Base-by-base conservation (phyloP, 1,140 invertebrate genomes). In the Octopus sinensis region DNA sequence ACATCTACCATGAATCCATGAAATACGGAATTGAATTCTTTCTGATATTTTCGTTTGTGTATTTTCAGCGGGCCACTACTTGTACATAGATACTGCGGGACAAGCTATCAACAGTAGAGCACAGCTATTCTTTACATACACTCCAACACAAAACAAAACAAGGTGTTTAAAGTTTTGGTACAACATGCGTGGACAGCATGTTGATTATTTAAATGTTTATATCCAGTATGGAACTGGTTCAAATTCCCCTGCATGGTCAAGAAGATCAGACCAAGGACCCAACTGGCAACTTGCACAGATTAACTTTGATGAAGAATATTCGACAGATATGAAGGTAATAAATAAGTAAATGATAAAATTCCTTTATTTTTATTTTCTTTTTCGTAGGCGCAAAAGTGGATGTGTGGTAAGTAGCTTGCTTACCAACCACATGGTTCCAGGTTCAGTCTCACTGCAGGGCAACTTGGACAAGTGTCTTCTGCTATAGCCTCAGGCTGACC, bases 21-120 rank as follows among this genome's bases (percentile, higher is more conserved):
- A 62, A 62, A 62, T 62, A 62, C 4, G 56, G 9, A 62, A 17
- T 62, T 17, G 56, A 62, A 62, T 62, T 62, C 56, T 12, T 62
- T 62, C 17, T 62, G 9, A 62, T 17, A 12, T 62, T 62, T 17
- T 12, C 56, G 56, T 12, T 62, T 62, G 4, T 17, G 17, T 62
- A 9, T 62, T 73, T 73, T 13, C 68, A 87, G 84, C 13, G 68
- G 94, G 95, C 17, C 92, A 95, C 87, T 96, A 95, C 88, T 93
- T 96, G 90, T 95, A 95, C 86, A 94, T 95, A 68, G 95, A 96
- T 85, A 93, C 94, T 6, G 87, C 86, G 17, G 43, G 9, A 30
- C 82, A 81, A 78, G 17, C 13, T 6, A 86, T 90, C 17, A 95
- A 95, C 85, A 93, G 94, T 80, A 94, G 93, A 0, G 95, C 95